These are phyloP conservation scores for Scaptomyza graminum DNA, from an alignment of 1,140 invertebrate species.

Conservation along the genomic window DNA sequence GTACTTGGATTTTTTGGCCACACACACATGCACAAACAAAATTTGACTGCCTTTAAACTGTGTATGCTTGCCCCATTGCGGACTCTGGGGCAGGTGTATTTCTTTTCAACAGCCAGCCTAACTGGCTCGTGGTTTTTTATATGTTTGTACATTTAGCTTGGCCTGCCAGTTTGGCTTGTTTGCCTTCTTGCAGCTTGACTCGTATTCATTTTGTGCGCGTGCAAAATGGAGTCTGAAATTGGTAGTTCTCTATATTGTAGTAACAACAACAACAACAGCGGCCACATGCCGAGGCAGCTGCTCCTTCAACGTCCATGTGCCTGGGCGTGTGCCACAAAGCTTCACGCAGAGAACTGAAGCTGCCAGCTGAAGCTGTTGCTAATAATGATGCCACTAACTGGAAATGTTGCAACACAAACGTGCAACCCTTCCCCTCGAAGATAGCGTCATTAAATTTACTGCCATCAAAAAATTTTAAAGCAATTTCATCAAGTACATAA, in stretches of 20 bases:
- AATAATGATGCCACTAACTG: constrained; percentile 27
- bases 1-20: no score
- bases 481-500: constrained; percentile 20
- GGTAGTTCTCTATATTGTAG: no score
- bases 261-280: background rate
- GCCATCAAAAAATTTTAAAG: constrained; percentile 10
- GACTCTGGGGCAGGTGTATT: constrained; percentile 65
- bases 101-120: constrained; percentile 57
- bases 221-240: constrained; percentile 48
- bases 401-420: background rate
- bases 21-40: constrained; percentile 10
- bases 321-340: constrained; percentile 40
- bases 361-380: background rate
- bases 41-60: constrained; percentile 41
- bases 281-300: constrained; percentile 55
- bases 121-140: constrained; percentile 51
- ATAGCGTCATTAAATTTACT: background rate
- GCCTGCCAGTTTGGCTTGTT: constrained; percentile 41
- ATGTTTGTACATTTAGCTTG: constrained; percentile 7
- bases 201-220: constrained; percentile 68
- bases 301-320: constrained; percentile 18
- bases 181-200: constrained; percentile 68
- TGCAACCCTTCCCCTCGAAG: background rate
- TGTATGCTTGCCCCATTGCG: constrained; percentile 30
- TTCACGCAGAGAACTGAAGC: background rate